Conservation (phyloP, 2,113 vertebrate species). For the Furnarius figulus region DNA sequence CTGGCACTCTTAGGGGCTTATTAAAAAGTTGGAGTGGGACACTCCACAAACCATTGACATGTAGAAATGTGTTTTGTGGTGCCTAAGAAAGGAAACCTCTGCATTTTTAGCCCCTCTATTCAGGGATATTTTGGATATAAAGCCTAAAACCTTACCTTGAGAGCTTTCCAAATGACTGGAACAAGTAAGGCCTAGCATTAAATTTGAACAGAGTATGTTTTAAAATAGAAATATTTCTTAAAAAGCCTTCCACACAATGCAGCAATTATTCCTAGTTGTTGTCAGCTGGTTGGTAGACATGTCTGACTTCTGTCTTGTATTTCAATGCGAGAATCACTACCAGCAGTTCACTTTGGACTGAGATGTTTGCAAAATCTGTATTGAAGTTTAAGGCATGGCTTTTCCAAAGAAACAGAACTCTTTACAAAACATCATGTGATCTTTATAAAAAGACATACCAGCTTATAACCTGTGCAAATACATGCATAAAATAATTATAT, state of each 20-base stretch:
- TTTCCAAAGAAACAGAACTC: background rate
- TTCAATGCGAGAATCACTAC: background rate
- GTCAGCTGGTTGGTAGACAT: background rate
- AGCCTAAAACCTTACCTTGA: background rate
- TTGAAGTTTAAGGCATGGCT: background rate
- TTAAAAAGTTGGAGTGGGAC: background rate
- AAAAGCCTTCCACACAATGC: background rate
- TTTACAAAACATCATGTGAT: background rate
- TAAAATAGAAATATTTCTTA: background rate
- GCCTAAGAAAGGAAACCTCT: background rate
- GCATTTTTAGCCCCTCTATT: background rate
- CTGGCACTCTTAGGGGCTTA: background rate
- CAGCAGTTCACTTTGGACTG: background rate
- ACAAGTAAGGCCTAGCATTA: background rate
- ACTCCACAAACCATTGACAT: fast-evolving
- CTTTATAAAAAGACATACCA: background rate
- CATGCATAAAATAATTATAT: background rate
- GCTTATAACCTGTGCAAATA: background rate
- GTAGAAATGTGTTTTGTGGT: background rate
- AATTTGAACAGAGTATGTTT: background rate
- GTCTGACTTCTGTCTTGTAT: background rate
- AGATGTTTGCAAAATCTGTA: background rate
- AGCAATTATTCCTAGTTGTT: background rate
- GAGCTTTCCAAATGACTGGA: background rate
- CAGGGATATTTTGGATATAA: background rate